Base-by-base conservation (phyloP, 2,888 invertebrate genomes). In the Anoplius nigerrimus region DNA sequence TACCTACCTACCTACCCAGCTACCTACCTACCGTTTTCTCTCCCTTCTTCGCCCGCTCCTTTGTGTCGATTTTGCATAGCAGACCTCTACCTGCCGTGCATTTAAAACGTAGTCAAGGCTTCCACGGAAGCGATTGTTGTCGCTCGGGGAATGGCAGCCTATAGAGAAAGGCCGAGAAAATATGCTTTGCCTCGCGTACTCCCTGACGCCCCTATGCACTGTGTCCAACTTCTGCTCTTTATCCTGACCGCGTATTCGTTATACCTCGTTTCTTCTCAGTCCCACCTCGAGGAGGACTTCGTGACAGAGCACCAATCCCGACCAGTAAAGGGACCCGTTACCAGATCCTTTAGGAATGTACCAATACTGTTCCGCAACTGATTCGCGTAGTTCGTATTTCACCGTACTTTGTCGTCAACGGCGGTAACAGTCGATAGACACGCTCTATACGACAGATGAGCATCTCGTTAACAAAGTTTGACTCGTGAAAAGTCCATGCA, bases 61-160 rank as follows among this genome's bases (percentile, higher is more conserved):
- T 81, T 82, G 75, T 81, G 71, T 64, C 74, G 75, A 84, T 84
- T 84, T 83, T 81, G 82, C 80, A 78, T 79, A 73, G 79, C 75
- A 78, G 72, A 72, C 75, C 72, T 79, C 73, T 84, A 78, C 79
- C 81, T 80, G 82, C 70, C 75, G 71, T 63, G 82, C 79, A 78
- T 79, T 83, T 79, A 78, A 82, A 82, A 78, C 75, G 74, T 72
- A 74, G 76, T 78, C 80, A 74, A 81, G 80, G 76, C 76, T 83
- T 82, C 78, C 74, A 79, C 69, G 79, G 76, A 81, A 83, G 72
- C 80, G 77, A 81, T 79, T 79, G 79, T 79, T 74, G 71, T 78
- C 68, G 70, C 66, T 67, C 68, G 64, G 66, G 63, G 62, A 75
- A 78, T 54, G 70, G 69, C 71, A 59, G 62, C 55, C 58, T 53